Evolutionary conservation across 2,888 invertebrate species (phyloP), one percentile per base, ranked within the genome.

Genomic region (Apamea crenata): DNA sequence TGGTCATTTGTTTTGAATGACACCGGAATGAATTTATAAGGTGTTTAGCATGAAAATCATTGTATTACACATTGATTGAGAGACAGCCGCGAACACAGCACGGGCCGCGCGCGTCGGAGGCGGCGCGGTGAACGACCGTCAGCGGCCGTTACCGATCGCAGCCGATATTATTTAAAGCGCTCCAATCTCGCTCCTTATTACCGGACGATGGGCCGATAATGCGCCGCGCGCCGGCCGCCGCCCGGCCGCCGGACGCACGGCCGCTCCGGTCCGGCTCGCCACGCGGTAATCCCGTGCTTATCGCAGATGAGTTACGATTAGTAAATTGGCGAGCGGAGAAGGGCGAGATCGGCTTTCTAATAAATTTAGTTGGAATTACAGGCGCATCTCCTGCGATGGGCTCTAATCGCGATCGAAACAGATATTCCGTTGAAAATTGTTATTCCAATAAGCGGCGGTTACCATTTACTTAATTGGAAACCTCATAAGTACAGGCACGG

Each of bases 241-340:
- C 18, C 84, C 68, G 83, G 59, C 80, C 71, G 65, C 70, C 66
- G 72, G n/a, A 53, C 77, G 68, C 32, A 14, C 65, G 68, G 77
- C 18, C 73, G 77, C 75, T 44, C 78, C 82, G 80, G 80, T 82
- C 80, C 85, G 88, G 86, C 88, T 74, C 85, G 78, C 88, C 83
- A 87, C 88, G 84, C 82, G 76, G 90, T 92, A 92, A 91, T 92
- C 90, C 91, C 84, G 84, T 91, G 92, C 93, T 94, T 94, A 95
- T 95, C 94, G 92, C 87, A 93, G 95, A 95, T 95, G 95, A 95
- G 93, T 95, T 95, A 95, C 95, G 95, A 95, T 95, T 95, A 95
- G 94, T 93, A 94, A 95, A 95, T 95, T 95, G 95, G 94, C 94
- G 93, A 94, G 94, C 93, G 94, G 93, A 91, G 94, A 91, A 93